Base-by-base conservation (phyloP, 2,888 invertebrate genomes). In the Euzophera pinguis region DNA sequence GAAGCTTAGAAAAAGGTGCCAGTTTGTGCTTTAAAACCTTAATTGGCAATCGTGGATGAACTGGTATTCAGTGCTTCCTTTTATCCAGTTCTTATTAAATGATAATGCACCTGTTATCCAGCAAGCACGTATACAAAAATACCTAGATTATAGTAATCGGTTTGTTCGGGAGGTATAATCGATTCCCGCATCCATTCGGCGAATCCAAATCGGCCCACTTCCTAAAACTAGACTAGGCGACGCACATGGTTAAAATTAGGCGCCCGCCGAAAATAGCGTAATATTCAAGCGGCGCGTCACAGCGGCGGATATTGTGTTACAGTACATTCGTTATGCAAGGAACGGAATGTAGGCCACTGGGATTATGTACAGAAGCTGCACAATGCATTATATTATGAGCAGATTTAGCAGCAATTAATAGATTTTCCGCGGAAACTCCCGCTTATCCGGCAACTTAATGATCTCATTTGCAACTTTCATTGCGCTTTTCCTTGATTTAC, bases 211-310 rank as follows among this genome's bases (percentile, higher is more conserved):
- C 85, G 87, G 84, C 87, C 84, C 84, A 88, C 87, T 87, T 90
- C 88, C 88, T 87, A 87, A 86, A 85, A 81, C 87, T 81, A 84
- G 83, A 80, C 83, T 81, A 82, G 73, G 86, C 86, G 84, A 88
- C 89, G 86, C 85, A 87, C 76, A 88, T 89, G 89, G 90, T 86
- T 90, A 89, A 89, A 90, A 90, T 90, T 89, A 90, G 90, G 79
- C 70, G 65, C 75, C 75, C 77, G 80, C 87, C 87, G 69, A 84
- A 82, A 90, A 89, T 88, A 89, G 88, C 81, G 81, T 84, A 45
- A 81, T 87, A 87, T 84, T 78, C 65, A 74, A 81, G 75, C 72
- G 81, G 75, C 78, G 75, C 82, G 80, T 78, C 77, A 77, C 78
- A 75, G 76, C 70, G 72, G 71, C 67, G 70, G 78, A 85, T 84